phyloP scores from a whole-genome alignment of 2,888 invertebrate genomes.

The Ennomos quercinarius region DNA sequence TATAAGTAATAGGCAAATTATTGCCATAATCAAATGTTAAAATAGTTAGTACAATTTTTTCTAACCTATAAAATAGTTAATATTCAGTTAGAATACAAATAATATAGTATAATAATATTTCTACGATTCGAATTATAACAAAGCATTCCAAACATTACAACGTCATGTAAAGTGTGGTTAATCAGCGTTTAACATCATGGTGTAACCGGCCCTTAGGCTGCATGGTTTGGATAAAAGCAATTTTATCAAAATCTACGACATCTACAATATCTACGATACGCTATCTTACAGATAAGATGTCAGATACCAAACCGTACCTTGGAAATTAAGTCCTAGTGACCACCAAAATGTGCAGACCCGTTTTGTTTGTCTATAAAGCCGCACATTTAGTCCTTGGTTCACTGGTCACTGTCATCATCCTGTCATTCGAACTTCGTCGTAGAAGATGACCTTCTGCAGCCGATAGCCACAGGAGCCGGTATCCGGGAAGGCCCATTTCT shows the following conservation, averaged over 20 bases:
- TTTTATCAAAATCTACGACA: conserved; percentile 22
- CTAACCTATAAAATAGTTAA: conserved; percentile 57
- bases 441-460: conserved; percentile 77
- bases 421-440: conserved; percentile 80
- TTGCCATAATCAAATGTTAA: conserved; percentile 12
- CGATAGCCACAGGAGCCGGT: conserved; percentile 77
- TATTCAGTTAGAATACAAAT: conserved; percentile 46
- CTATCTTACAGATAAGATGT: conserved; percentile 25
- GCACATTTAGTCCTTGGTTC: conserved; percentile 40
- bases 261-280: conserved; percentile 25
- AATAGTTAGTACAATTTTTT: conserved; percentile 56
- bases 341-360: conserved; percentile 16
- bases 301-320: conserved; percentile 13
- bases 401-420: conserved; percentile 48
- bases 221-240: background rate
- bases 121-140: conserved; percentile 25
- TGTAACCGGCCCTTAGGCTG: conserved; percentile 6
- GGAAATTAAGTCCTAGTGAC: conserved; percentile 2
- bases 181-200: conserved; percentile 20
- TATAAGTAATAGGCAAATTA: conserved; percentile 4
- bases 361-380: conserved; percentile 28
- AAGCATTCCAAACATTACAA: conserved; percentile 7
- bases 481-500: conserved; percentile 75
- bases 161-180: conserved; percentile 9
- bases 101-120: conserved; percentile 7